Evolutionary conservation across 1,140 invertebrate species (phyloP).

Genomic region (Dinothrombium tinctorium): DNA sequence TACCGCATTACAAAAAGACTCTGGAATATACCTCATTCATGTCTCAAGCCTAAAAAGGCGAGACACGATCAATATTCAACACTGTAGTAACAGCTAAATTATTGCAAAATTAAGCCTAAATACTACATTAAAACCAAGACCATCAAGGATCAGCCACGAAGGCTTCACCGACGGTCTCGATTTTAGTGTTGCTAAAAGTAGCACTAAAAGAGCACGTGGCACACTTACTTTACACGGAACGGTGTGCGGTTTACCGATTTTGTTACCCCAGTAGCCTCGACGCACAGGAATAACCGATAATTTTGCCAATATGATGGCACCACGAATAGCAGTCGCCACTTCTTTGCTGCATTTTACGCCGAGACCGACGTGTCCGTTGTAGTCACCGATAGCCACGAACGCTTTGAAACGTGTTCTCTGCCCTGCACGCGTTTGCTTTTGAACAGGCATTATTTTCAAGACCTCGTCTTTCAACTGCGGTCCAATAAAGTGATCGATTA

Average conservation of each 20-base stretch:
- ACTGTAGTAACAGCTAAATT: not conserved
- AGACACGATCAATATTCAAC: slow-evolving; percentile 4
- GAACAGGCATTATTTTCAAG: slow-evolving; percentile 98
- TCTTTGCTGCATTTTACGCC: slow-evolving; percentile 99
- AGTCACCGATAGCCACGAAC: slow-evolving; percentile 82
- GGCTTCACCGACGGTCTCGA: not conserved
- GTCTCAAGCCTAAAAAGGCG: slow-evolving; percentile 2
- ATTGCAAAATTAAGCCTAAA: not conserved
- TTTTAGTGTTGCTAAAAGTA: not conserved
- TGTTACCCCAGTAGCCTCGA: slow-evolving; percentile 98
- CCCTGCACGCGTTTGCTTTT: slow-evolving; percentile 98
- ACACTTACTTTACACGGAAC: slow-evolving; percentile 81
- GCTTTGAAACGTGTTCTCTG: slow-evolving; percentile 95
- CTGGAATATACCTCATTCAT: slow-evolving; percentile 12
- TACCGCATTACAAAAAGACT: slow-evolving; percentile 10
- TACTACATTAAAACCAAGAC: not conserved
- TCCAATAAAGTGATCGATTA: slow-evolving; percentile 93
- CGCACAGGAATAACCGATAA: slow-evolving; percentile 93
- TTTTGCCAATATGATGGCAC: slow-evolving; percentile 95
- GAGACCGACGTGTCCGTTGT: slow-evolving; percentile 94
- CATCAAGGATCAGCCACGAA: slow-evolving; percentile 3
- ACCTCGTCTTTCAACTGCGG: slow-evolving; percentile 82
- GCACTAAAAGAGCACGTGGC: slow-evolving; percentile 10
- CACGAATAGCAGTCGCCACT: slow-evolving; percentile 98
- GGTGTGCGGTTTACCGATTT: slow-evolving; percentile 96